phyloP scores from a whole-genome alignment of 2,888 invertebrate species.

The Magallana nippona region DNA sequence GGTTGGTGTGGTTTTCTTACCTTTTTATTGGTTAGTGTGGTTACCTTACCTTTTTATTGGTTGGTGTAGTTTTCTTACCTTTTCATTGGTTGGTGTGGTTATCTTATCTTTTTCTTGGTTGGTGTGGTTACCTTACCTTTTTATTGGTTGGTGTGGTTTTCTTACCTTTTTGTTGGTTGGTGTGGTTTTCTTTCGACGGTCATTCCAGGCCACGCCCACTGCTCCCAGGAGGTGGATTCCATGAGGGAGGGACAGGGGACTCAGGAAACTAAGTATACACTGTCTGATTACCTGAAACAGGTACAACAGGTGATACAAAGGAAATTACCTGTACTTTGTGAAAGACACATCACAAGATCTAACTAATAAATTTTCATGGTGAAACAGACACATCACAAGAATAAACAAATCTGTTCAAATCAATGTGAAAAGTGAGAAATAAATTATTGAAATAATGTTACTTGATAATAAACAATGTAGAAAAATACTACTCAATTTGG shows the following conservation, averaged over 20 bases:
- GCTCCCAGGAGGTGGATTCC: conserved; percentile 90
- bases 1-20: conserved; percentile 65
- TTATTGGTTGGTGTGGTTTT: conserved; percentile 72
- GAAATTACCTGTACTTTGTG: background rate
- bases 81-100: conserved; percentile 74
- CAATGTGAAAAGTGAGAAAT: too few relatives aligned
- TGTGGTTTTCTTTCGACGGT: conserved; percentile 78
- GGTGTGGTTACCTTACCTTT: conserved; percentile 60
- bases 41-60: conserved; percentile 75
- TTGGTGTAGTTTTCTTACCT: conserved; percentile 62
- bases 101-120: too few relatives aligned
- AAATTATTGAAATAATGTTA: too few relatives aligned
- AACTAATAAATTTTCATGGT: too few relatives aligned
- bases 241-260: conserved; percentile 91
- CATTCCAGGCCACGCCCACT: conserved; percentile 92
- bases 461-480: too few relatives aligned
- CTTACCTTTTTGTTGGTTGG: conserved; percentile 76
- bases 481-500: too few relatives aligned
- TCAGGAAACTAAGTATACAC: conserved; percentile 89
- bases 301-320: background rate
- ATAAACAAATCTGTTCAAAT: too few relatives aligned
- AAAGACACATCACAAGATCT: background rate
- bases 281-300: conserved; percentile 86
- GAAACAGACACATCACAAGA: too few relatives aligned
- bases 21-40: too few relatives aligned